These are phyloP conservation scores for Hylaeus volcanicus DNA, from an alignment of 1,140 invertebrate genomes.

Conservation along the genomic window DNA sequence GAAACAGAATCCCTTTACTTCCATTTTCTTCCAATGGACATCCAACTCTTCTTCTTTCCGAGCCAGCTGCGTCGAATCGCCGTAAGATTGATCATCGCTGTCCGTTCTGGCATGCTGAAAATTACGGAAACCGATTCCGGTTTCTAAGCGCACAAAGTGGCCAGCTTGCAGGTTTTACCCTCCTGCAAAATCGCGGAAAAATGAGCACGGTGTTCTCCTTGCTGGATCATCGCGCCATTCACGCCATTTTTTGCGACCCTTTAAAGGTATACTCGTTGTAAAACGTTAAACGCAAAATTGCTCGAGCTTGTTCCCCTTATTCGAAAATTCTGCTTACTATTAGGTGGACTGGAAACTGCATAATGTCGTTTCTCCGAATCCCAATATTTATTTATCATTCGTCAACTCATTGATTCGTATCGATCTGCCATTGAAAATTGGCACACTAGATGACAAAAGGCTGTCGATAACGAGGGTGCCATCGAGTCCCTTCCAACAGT, in stretches of 20 bases:
- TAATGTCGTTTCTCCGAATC: too few relatives aligned
- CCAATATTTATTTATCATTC: too few relatives aligned
- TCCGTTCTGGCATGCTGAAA: conserved; percentile 31
- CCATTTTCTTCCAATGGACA: conserved; percentile 22
- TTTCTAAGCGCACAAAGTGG: conserved; percentile 33
- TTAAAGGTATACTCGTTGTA: conserved; percentile 3
- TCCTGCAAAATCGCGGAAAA: conserved; percentile 30
- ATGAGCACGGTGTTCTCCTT: background rate
- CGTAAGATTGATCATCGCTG: conserved; percentile 45
- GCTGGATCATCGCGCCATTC: conserved; percentile 1
- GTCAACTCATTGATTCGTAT: too few relatives aligned
- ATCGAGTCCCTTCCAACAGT: too few relatives aligned
- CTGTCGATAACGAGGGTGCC: too few relatives aligned
- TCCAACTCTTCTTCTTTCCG: conserved; percentile 8
- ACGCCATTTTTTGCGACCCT: background rate
- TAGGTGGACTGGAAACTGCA: too few relatives aligned
- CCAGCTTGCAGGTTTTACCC: background rate
- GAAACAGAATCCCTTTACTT: conserved; percentile 25
- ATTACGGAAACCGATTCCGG: conserved; percentile 45
- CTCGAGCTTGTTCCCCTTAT: background rate
- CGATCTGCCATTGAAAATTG: too few relatives aligned
- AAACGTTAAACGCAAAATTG: conserved; percentile 29
- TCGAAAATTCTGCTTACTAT: too few relatives aligned
- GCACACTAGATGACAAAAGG: too few relatives aligned
- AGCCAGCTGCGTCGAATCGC: conserved; percentile 35